Conservation (phyloP, 1,140 invertebrate genomes). For the Aporrectodea caliginosa region DNA sequence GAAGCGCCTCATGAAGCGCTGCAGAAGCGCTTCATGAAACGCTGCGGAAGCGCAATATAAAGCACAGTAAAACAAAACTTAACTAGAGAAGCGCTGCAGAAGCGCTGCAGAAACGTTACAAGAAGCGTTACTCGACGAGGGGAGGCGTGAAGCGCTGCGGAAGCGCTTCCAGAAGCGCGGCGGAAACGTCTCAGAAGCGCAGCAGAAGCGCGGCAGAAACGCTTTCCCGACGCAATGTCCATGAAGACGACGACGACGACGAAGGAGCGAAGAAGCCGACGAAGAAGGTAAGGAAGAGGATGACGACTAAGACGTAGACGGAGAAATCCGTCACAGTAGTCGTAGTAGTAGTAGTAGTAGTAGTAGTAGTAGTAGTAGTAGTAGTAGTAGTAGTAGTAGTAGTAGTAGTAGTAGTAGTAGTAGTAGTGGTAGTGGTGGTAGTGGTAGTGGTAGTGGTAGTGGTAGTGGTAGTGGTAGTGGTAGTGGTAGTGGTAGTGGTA, state of each 20-base stretch:
- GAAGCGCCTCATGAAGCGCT: no score
- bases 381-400: conserved; percentile 2
- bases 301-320: neutral
- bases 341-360: neutral
- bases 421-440: neutral
- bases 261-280: neutral
- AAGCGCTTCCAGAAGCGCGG: neutral
- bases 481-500: neutral
- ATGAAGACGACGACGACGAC: neutral
- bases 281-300: no score
- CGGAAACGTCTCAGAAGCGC: neutral
- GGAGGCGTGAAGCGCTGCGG: neutral
- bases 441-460: neutral
- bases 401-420: neutral
- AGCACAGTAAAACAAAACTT: no score
- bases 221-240: neutral
- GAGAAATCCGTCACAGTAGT: neutral
- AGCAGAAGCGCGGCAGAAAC: no score
- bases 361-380: conserved; percentile 3
- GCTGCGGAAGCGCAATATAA: no score
- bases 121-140: neutral
- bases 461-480: neutral
- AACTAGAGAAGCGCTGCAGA: no score
- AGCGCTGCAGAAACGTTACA: no score
- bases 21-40: no score